Evolutionary conservation across 1,140 invertebrate genomes (phyloP).

Genomic region (honey bee (Apis mellifera)): DNA sequence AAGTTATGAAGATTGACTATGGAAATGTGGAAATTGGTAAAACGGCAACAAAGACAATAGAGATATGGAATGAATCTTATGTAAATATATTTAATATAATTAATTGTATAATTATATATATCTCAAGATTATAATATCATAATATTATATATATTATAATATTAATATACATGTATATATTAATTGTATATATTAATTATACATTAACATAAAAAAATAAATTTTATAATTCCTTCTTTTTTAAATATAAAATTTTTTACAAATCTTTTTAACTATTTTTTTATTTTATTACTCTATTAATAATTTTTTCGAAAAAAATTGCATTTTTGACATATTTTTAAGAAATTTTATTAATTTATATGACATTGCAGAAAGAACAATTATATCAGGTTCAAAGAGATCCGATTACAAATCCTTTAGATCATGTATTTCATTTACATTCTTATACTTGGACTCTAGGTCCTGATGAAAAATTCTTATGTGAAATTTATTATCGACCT

Average conservation of each 20-base stretch:
- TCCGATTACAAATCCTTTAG: conserved; percentile 67
- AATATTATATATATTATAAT: too few species aligned
- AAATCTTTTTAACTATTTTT: background rate
- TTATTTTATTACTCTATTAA: background rate
- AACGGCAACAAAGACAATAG: conserved; percentile 60
- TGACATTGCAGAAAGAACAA: conserved; percentile 54
- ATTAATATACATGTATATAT: too few species aligned
- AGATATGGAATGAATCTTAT: conserved; percentile 66
- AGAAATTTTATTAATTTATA: background rate
- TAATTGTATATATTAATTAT: too few species aligned
- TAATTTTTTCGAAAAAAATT: background rate
- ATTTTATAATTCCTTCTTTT: background rate
- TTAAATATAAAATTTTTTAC: background rate
- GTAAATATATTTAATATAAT: conserved; percentile 50
- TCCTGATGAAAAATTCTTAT: conserved; percentile 54
- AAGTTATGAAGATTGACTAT: conserved; percentile 61
- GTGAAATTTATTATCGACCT: conserved; percentile 67
- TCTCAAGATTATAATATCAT: too few species aligned
- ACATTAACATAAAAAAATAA: too few species aligned
- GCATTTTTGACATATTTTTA: background rate
- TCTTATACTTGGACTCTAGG: conserved; percentile 67
- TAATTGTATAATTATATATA: background rate
- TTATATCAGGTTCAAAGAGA: conserved; percentile 66
- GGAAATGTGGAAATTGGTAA: conserved; percentile 63
- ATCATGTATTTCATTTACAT: conserved; percentile 68